These are phyloP conservation scores for Reticulitermes lucifugus DNA, from an alignment of 2,888 invertebrate genomes.

Conservation along the genomic window DNA sequence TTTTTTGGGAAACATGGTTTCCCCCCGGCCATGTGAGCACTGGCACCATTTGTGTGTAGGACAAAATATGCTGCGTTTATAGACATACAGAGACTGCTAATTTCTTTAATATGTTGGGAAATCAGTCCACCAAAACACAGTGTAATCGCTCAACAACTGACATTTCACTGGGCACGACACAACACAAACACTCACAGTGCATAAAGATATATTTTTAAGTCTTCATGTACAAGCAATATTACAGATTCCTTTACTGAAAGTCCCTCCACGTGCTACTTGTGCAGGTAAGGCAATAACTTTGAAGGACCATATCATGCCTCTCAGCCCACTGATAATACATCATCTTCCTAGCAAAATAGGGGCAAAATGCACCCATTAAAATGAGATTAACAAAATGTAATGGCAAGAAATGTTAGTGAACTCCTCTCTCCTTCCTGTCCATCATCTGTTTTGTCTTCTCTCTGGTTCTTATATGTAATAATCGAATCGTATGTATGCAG, in stretches of 20 bases:
- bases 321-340: conserved; percentile 35
- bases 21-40: too few species aligned
- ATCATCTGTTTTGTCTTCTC: conserved; percentile 36
- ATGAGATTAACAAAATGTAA: conserved; percentile 50
- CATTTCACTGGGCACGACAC: too few species aligned
- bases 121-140: too few species aligned
- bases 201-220: conserved; percentile 81
- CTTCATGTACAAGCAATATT: conserved; percentile 81
- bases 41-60: too few species aligned
- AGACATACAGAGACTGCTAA: too few species aligned
- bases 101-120: too few species aligned
- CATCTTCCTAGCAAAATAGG: conserved; percentile 34
- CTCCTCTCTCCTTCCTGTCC: conserved; percentile 44
- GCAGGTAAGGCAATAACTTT: conserved; percentile 54
- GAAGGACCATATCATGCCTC: conserved; percentile 50
- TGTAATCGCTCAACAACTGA: too few species aligned
- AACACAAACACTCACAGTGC: conserved; percentile 67
- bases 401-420: conserved; percentile 48
- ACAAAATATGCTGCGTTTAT: too few species aligned
- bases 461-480: conserved; percentile 30
- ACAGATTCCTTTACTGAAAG: conserved; percentile 69
- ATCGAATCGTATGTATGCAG: conserved; percentile 44
- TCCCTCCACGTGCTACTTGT: conserved; percentile 53
- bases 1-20: too few species aligned
- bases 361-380: conserved; percentile 41